Evolutionary conservation across 92 coral and sea anemone genomes (phyloP).

Genomic region (Porites rus): DNA sequence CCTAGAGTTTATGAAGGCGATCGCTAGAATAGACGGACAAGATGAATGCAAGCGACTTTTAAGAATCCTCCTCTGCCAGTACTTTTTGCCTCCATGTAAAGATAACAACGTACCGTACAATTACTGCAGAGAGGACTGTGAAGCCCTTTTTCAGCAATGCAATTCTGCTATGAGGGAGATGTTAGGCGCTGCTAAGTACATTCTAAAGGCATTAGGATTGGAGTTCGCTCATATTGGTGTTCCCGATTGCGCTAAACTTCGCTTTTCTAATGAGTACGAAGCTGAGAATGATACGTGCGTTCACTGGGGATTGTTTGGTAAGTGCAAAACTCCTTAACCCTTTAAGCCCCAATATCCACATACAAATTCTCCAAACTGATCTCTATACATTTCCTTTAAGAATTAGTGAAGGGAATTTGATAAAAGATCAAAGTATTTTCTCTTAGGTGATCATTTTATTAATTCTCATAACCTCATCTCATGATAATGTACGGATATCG

Average conservation of each 20-base stretch:
- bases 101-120: slow-evolving; percentile 45
- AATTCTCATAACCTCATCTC: too few relatives aligned
- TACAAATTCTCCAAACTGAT: too few relatives aligned
- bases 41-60: slow-evolving; percentile 61
- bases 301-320: slow-evolving; percentile 92
- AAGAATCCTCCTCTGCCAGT: slow-evolving; percentile 74
- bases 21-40: slow-evolving; percentile 40
- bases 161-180: slow-evolving; percentile 66
- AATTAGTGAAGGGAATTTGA: neutral
- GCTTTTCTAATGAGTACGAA: slow-evolving; percentile 45
- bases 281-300: slow-evolving; percentile 63
- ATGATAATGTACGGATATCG: too few relatives aligned
- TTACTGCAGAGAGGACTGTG: slow-evolving; percentile 92
- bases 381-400: too few relatives aligned
- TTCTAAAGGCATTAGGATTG: slow-evolving; percentile 46
- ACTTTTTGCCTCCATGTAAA: slow-evolving; percentile 78
- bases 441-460: too few relatives aligned
- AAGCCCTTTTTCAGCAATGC: slow-evolving; percentile 71
- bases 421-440: too few relatives aligned
- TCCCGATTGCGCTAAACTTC: slow-evolving; percentile 79
- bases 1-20: slow-evolving; percentile 50
- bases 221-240: slow-evolving; percentile 79
- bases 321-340: neutral
- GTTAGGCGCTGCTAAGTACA: slow-evolving; percentile 78
- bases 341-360: too few relatives aligned